Evolutionary conservation across 2,113 vertebrate species (phyloP).

Genomic region (Cygnus buccinator): DNA sequence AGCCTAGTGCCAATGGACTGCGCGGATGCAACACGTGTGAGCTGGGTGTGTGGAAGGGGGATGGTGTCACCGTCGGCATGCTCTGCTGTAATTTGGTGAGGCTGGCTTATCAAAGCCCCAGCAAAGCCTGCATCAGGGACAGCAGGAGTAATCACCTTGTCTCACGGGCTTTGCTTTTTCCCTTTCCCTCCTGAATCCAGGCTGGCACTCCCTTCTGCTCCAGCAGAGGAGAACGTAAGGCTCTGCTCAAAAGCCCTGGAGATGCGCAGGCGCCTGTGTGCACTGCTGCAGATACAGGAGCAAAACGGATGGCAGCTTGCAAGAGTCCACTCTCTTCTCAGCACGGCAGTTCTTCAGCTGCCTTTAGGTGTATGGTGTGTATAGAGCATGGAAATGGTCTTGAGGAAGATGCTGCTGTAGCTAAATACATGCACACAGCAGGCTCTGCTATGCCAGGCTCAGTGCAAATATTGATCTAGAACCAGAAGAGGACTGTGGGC

Average conservation of each 20-base stretch:
- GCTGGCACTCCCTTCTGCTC: background rate
- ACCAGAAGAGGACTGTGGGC: background rate
- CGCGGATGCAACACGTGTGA: accelerated
- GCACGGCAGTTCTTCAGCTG: background rate
- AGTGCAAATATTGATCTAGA: background rate
- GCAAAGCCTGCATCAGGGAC: background rate
- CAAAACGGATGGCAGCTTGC: background rate
- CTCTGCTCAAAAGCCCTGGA: background rate
- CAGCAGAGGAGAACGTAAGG: background rate
- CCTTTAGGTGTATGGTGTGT: accelerated
- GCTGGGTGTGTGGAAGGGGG: accelerated
- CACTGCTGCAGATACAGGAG: background rate
- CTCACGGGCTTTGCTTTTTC: background rate
- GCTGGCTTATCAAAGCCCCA: background rate
- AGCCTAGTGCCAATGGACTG: background rate
- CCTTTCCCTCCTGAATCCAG: background rate
- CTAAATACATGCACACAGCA: background rate
- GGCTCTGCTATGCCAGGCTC: background rate
- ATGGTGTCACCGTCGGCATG: accelerated
- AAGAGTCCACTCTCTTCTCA: background rate
- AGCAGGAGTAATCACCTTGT: background rate
- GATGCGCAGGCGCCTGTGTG: accelerated
- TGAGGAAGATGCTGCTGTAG: background rate
- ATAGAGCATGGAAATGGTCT: background rate
- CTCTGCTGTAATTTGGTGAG: background rate